Conservation (phyloP, 1,140 invertebrate species). For the Dermatophagoides farinae region DNA sequence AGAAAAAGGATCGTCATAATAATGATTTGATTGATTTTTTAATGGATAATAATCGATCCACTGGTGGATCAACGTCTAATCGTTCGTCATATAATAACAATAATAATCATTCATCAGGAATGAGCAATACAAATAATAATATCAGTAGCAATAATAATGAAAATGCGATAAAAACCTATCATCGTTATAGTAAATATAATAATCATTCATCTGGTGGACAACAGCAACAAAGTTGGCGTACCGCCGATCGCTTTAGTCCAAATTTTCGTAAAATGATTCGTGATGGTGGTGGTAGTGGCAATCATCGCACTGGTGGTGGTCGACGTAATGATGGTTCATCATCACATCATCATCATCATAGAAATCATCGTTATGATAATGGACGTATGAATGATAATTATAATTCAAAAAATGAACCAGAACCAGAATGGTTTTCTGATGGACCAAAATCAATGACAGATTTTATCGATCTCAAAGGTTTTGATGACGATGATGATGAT, state of each 20-base stretch:
- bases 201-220: neutral
- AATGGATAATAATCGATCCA: neutral
- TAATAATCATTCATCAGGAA: no score
- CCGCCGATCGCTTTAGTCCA: neutral
- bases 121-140: no score
- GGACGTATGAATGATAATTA: neutral
- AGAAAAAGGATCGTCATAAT: neutral
- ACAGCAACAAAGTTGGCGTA: neutral
- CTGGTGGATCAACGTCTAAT: neutral
- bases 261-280: neutral
- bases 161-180: no score
- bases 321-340: neutral
- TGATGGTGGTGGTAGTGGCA: neutral
- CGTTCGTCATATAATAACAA: neutral
- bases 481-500: conserved; percentile 39
- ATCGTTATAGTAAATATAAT: neutral
- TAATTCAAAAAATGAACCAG: conserved; percentile 22
- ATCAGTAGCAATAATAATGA: no score
- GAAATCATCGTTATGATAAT: neutral
- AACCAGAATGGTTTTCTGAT: conserved; percentile 47
- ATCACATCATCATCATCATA: neutral
- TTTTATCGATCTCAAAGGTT: conserved; percentile 76
- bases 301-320: neutral
- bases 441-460: conserved; percentile 73
- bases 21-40: neutral